Percentiles rank a stretch among this genome's conserved stretches.
phyloP scores from a whole-genome alignment of 2,888 invertebrate species.

The Eristalis tenax region DNA sequence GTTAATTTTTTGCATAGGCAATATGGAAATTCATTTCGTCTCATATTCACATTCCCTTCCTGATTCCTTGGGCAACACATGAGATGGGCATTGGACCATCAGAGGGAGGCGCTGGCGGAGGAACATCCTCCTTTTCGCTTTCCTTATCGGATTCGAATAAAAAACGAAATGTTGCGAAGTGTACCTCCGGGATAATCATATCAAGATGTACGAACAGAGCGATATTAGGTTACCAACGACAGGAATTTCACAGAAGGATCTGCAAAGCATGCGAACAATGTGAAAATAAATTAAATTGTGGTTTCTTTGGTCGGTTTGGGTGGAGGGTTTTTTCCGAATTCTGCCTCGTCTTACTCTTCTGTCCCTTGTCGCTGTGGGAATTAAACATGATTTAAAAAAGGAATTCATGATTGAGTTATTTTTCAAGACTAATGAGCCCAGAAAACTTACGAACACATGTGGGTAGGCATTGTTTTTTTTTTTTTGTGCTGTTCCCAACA shows the following conservation, averaged over 20 bases:
- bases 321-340: neutral
- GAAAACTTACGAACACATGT: slow-evolving; percentile 4
- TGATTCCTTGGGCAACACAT: slow-evolving; percentile 2
- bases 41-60: too few species aligned
- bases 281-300: slow-evolving; percentile 52
- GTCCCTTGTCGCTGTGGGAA: slow-evolving; percentile 4
- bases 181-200: slow-evolving; percentile 32
- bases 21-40: slow-evolving; percentile 58
- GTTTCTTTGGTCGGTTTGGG: slow-evolving; percentile 13
- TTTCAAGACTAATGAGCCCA: slow-evolving; percentile 50
- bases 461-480: neutral
- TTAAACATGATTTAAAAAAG: slow-evolving; percentile 46
- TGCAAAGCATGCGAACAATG: slow-evolving; percentile 34
- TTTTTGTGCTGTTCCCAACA: neutral
- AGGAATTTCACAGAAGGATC: slow-evolving; percentile 37
- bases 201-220: slow-evolving; percentile 50
- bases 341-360: neutral
- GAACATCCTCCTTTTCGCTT: neutral
- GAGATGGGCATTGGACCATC: neutral
- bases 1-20: slow-evolving; percentile 2
- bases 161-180: slow-evolving; percentile 23
- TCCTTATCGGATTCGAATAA: slow-evolving; percentile 47
- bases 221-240: slow-evolving; percentile 43
- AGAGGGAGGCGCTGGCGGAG: slow-evolving; percentile 9
- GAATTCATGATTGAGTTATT: slow-evolving; percentile 54